Evolutionary conservation across 2,113 vertebrate genomes (phyloP), one percentile per base, ranked within the genome.

Genomic region (Osmerus eperlanus): DNA sequence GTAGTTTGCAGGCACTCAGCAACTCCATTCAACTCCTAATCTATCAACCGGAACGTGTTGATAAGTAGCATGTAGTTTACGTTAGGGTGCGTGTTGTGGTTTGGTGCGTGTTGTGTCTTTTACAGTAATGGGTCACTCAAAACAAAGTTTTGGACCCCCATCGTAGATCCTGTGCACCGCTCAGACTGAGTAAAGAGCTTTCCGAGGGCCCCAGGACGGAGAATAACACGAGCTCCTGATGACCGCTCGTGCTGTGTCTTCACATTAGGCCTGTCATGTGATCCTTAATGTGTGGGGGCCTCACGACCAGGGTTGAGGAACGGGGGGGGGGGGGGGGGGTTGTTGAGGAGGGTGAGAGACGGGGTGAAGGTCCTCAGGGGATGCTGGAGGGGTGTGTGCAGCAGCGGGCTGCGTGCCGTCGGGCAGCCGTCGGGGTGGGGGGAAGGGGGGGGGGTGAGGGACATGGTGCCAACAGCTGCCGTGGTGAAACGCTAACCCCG

Each of bases 381-480:
- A 83, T 77, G 80, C 78, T 70, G 21, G 73, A 64, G 74, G 84
- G 80, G 87, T 85, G 85, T 88, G 88, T 82, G 83, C 84, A 83
- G 85, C 84, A 54, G 82, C 79, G 83, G 85, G 74, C 81, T 88
- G 89, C 88, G 74, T 90, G 89, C 89, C 23, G 89, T 85, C 87
- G 71, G 76, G 82, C 88, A 87, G 85, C 86, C 89, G 85, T 84
- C 83, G 28, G 67, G 79, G 32, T 32, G 32, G 32, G 32, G 3
- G 32, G 3, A 23, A 1, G 23, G 32, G 32, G 32, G 3, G 32
- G 32, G 68, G 69, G 82, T 72, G 73, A 87, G 88, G 88, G 87
- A 91, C 89, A 89, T 89, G 88, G 89, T 87, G 89, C 88, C 85
- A 89, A 88, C 89, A 91, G 89, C 89, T 91, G 89, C 86, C 84